Base-by-base conservation (phyloP, 2,113 vertebrate species). In the Tichodroma muraria region DNA sequence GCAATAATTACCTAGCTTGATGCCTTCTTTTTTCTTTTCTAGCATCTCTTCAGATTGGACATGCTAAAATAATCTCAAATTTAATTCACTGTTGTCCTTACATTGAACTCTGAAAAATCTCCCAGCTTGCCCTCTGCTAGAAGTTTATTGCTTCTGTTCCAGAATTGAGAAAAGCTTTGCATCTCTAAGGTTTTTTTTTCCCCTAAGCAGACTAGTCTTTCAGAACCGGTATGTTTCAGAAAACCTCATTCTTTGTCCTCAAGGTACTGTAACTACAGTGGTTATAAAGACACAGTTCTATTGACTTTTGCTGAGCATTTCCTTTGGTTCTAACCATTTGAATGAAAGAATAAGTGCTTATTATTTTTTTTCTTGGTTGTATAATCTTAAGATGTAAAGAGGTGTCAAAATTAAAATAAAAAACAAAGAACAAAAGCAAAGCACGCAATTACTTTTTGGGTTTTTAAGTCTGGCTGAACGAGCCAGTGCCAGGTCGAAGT, bases 401-500 rank as follows among this genome's bases (percentile, higher is more conserved):
- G 16, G 15, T 27, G 22, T 33, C 15, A 84, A 56, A 76, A 88
- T 13, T 1, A 37, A 53, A 66, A 49, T 6, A 40, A 75, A 72
- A 49, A 75, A 17, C 8, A 6, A 37, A n/a, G 47, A 57, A 22
- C 16, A 66, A 93, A 95, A 15, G 12, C 20, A 87, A 64, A 53
- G 30, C 20, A 37, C 4, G 35, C 24, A 95, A 88, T 98, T 96
- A 99, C 99, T 99, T 99, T 98, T 99, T 38, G 98, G 98, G 91
- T 99, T 99, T 92, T 98, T 99, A 50, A 98, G 98, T 87, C 98
- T 98, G 50, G 98, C 98, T 23, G 98, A 97, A 27, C 99, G 99
- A 11, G 99, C 99, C 80, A 98, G 72, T 14, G 99, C 99, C 95
- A 99, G 97, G 96, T 99, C 98, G 10, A 99, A 99, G 97, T 99